Evolutionary conservation across 2,113 vertebrate species (phyloP).

Genomic region (Hirundichthys speculiger): DNA sequence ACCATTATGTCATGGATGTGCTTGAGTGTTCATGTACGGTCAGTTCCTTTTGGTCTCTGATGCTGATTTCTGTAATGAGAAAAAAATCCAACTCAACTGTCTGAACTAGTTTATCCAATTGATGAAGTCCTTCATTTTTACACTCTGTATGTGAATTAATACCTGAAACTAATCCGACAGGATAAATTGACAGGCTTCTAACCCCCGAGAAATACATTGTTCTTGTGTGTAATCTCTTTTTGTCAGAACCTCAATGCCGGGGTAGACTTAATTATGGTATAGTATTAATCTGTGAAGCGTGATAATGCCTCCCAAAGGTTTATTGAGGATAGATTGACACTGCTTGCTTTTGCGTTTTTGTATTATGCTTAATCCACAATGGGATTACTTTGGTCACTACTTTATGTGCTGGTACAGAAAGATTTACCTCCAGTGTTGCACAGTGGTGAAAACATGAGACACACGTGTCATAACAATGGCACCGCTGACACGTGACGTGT

Average conservation of each 20-base stretch:
- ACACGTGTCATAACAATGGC: conserved; percentile 4
- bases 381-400: conserved; percentile 44
- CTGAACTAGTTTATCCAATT: conserved; percentile 23
- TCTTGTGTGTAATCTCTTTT: conserved; percentile 58
- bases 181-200: conserved; percentile 6
- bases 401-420: conserved; percentile 24
- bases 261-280: conserved; percentile 39
- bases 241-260: conserved; percentile 25
- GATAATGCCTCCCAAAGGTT: conserved; percentile 19
- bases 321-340: not conserved
- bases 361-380: conserved; percentile 51
- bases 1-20: not conserved
- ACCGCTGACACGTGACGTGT: not conserved
- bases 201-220: conserved; percentile 40
- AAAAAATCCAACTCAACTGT: conserved; percentile 8
- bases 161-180: conserved; percentile 47
- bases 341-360: conserved; percentile 12
- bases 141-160: conserved; percentile 9
- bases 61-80: not conserved
- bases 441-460: conserved; percentile 7
- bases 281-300: conserved; percentile 55
- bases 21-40: not conserved
- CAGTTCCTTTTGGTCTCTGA: not conserved
- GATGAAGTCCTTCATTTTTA: conserved; percentile 14
- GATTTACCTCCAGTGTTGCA: conserved; percentile 16